Evolutionary conservation across 2,888 invertebrate species (phyloP), one percentile per base, ranked within the genome.

Genomic region (Lycaena phlaeas): DNA sequence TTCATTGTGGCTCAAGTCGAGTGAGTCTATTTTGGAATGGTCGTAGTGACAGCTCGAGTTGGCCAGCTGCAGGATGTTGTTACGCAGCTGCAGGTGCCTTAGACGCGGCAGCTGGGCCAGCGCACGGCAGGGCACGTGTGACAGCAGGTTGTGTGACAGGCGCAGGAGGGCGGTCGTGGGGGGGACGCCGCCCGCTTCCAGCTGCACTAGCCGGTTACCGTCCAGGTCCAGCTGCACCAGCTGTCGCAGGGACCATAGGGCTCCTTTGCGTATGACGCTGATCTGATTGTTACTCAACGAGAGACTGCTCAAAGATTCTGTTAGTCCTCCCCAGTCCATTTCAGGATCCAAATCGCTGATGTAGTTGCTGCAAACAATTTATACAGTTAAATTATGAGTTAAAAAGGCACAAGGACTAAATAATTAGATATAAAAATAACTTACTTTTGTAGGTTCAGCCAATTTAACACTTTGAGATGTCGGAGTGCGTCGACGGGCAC

Each of bases 281-380:
- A 94, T 79, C 53, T 90, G 89, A 59, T 94, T 94, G 56, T 92
- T 91, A 9, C 92, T 91, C 28, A 94, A 85, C 56, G 93, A 92
- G 38, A 92, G 76, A 42, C 91, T 92, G 11, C 89, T 88, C 45
- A 94, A 63, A 1, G 91, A 90, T 42, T 90, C 89, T 47, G 86
- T 85, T 55, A 91, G 85, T 50, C 88, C 87, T 11, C 91, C 91
- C 93, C 93, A 94, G 52, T 93, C 91, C 40, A 52, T 51, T 9
- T 53, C 48, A 4, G 61, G 43, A 2, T 59, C 54, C 40, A 75
- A 38, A 2, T 68, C 66, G 17, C 56, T 63, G 50, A 94, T 89
- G 64, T 89, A 88, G 70, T 94, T 94, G 62, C 94, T 94, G 85
- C 30, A 85, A 51, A 31, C 30, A 41, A 43, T 10, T 9, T 9